Evolutionary conservation across 2,797 vertebrate species (phyloP).

Genomic region (Pelobates cultripes): DNA sequence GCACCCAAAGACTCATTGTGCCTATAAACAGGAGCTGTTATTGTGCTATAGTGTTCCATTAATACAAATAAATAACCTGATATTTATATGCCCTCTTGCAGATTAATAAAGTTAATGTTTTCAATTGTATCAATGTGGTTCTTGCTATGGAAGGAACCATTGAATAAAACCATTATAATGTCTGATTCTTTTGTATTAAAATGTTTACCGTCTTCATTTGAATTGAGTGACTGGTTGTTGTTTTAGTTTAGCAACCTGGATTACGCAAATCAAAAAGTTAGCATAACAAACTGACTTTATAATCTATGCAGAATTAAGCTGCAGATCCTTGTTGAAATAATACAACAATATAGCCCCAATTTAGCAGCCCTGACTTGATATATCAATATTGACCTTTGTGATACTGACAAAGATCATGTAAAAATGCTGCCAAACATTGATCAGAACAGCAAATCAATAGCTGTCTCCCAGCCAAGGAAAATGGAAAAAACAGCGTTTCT

Average conservation of each 20-base stretch:
- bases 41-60: too few relatives aligned
- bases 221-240: neutral
- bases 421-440: constrained; percentile 77
- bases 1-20: too few relatives aligned
- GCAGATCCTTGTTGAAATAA: constrained; percentile 36
- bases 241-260: constrained; percentile 17
- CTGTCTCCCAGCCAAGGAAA: constrained; percentile 68
- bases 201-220: too few relatives aligned
- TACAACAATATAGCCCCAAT: neutral
- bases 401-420: constrained; percentile 79
- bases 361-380: constrained; percentile 50
- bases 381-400: constrained; percentile 72
- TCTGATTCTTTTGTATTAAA: too few relatives aligned
- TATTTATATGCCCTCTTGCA: too few relatives aligned
- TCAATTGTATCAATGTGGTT: too few relatives aligned
- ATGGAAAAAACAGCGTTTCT: constrained; percentile 61
- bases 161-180: too few relatives aligned
- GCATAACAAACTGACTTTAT: neutral
- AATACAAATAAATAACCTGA: too few relatives aligned
- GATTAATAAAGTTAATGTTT: too few relatives aligned
- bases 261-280: neutral
- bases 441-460: constrained; percentile 75
- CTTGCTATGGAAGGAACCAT: too few relatives aligned
- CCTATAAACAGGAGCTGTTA: too few relatives aligned
- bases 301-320: neutral